Conservation (phyloP, 2,888 invertebrate species). For the Hydriomena furcata region DNA sequence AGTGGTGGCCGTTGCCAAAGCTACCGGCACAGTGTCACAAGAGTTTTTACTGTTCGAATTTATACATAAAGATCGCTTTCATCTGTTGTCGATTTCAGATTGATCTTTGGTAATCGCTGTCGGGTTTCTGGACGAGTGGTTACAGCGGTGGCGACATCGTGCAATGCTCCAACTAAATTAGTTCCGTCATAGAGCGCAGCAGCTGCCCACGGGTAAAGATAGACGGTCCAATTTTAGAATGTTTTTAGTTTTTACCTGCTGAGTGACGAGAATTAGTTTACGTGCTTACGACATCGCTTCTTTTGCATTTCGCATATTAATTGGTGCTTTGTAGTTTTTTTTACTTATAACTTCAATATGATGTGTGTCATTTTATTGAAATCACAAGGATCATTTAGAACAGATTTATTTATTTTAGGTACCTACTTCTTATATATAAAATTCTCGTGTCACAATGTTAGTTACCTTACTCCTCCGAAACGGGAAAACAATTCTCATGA, state of each 20-base stretch:
- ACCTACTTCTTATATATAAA: too few species aligned
- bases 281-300: background rate
- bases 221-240: constrained; percentile 8
- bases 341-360: too few species aligned
- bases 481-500: too few species aligned
- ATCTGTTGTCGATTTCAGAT: constrained; percentile 73
- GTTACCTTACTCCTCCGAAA: too few species aligned
- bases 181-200: constrained; percentile 58
- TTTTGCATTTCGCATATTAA: background rate
- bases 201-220: constrained; percentile 18
- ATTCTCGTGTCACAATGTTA: too few species aligned
- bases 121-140: constrained; percentile 79
- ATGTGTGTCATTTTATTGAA: too few species aligned
- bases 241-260: constrained; percentile 26
- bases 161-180: constrained; percentile 68
- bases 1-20: constrained; percentile 49
- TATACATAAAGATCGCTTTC: constrained; percentile 78
- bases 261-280: constrained; percentile 5
- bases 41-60: constrained; percentile 68
- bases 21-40: constrained; percentile 66
- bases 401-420: too few species aligned
- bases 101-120: constrained; percentile 77
- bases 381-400: too few species aligned
- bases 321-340: too few species aligned
- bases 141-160: constrained; percentile 69